Base-by-base conservation (phyloP, 2,113 vertebrate genomes). In the Perca schrenkii region DNA sequence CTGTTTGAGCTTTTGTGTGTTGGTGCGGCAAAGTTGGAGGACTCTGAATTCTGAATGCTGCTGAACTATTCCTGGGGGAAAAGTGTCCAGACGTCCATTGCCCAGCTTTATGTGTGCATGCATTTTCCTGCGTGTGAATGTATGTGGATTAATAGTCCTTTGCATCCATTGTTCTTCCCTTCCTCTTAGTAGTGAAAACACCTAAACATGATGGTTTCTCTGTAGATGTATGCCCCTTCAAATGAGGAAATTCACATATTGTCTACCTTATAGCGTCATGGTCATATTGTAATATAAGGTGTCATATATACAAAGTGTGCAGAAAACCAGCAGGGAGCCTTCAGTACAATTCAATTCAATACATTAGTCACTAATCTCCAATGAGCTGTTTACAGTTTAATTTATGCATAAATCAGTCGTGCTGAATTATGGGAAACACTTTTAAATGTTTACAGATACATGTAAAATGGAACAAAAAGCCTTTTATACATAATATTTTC, bases 341-440 rank as follows among this genome's bases (percentile, higher is more conserved):
- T 91, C 80, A 87, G 83, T 84, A 72, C 40, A 11, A 58, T 90
- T 91, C 80, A 87, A 11, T 43, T 43, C 40, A 43, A 86, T 84
- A 72, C 77, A 77, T 88, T 85, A 84, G 40, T 89, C 73, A 14
- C 80, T 93, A 93, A 94, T 92, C 84, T 86, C 80, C 67, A 92
- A 83, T 92, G 89, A 94, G 88, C 87, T 85, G 76, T 89, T 93
- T 92, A 89, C 72, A 69, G 70, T 90, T 74, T 74, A 80, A 93
- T 90, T 89, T 85, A 85, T 92, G 72, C 86, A 79, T 79, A 85
- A 92, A 91, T 89, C 77, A 88, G 79, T 79, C 49, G n/a, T 52
- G 14, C 79, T 79, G 81, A 91, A 86, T 91, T 88, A 91, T 60
- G 65, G 74, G 62, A 82, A 86, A 86, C 75, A 80, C 90, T 91